Evolutionary conservation across 2,888 invertebrate genomes (phyloP), one percentile per base, ranked within the genome.

Genomic region (Drosophila melanosoma): DNA sequence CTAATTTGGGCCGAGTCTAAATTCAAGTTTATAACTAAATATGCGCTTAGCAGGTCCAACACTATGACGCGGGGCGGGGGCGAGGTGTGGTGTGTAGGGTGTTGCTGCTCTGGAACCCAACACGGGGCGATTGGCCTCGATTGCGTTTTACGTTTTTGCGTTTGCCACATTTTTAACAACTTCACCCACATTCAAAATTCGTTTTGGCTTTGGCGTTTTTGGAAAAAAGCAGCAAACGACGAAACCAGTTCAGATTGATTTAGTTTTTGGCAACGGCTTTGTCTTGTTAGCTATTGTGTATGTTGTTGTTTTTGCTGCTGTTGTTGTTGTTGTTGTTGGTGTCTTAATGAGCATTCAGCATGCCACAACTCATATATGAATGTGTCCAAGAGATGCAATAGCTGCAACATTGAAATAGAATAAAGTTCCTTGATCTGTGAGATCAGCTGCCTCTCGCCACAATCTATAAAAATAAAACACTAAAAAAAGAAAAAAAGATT

Each of bases 161-260:
- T 84, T 83, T 85, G 87, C 81, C 76, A 80, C 83, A 76, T 79
- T 86, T 81, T 81, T 81, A 86, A 88, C 85, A 85, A 86, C 89
- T 85, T 85, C 85, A 85, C 85, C 85, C 85, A 85, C 85, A 85
- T 85, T 88, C 84, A 83, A 85, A 85, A 85, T 85, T 85, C 82
- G 85, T 80, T 85, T 86, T 86, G 89, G 88, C 79, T 84, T 80
- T 82, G 78, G 77, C 69, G 69, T 74, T 77, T 76, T 76, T 63
- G 42, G 61, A 64, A 74, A 78, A 75, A 58, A 69, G 68, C 66
- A 65, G 60, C 69, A 66, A 62, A 65, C 57, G 56, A 26, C 48
- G 71, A 78, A 77, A 77, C 77, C 77, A 75, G 77, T 77, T 77
- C 79, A 74, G 57, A 71, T 71, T 75, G 70, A 71, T 29, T 77